Base-by-base conservation (phyloP, 2,888 invertebrate genomes). In the Phrixothrix hirtus region DNA sequence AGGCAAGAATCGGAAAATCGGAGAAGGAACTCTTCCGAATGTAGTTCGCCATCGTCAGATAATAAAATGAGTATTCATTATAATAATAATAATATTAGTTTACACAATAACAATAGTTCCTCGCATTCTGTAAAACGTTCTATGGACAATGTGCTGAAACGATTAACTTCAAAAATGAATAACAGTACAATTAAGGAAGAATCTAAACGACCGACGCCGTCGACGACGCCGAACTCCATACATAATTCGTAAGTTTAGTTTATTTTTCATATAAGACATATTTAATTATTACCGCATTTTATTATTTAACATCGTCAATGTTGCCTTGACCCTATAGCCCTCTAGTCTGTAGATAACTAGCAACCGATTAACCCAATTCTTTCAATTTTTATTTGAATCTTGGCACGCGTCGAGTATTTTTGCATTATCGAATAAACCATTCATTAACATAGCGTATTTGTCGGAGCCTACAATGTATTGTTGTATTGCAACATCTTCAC, bases 121-220 rank as follows among this genome's bases (percentile, higher is more conserved):
- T 79, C 76, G 60, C 81, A 81, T 49, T 83, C 83, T 54, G 80
- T 83, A 64, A 89, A 89, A 77, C 80, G 88, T 75, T 89, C 92
- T 55, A 93, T 94, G 93, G 93, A 94, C 79, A 92, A 93, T 79
- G 93, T 94, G 32, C 80, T 92, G 43, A 90, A 91, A 77, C 83
- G 89, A 74, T 81, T 82, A 64, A 92, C 90, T 60, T 89, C 90
- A 57, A 92, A 92, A 78, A 89, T 89, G 85, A 86, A 87, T 73
- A 87, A 85, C 74, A 87, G 86, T 69, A 85, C 86, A 29, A 81
- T 87, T 57, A 84, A 85, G 57, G 83, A 87, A 65, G 86, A 88
- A 71, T 56, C 60, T 16, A 85, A 85, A 68, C 82, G 86, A 73
- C 83, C 86, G 31, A 84, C 85, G 58, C 86, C 85, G 26, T 83